A percentile compares a stretch with the other conserved stretches of the same genome.
Evolutionary conservation across 2,113 vertebrate species (phyloP).

Genomic region (Callospermophilus lateralis): DNA sequence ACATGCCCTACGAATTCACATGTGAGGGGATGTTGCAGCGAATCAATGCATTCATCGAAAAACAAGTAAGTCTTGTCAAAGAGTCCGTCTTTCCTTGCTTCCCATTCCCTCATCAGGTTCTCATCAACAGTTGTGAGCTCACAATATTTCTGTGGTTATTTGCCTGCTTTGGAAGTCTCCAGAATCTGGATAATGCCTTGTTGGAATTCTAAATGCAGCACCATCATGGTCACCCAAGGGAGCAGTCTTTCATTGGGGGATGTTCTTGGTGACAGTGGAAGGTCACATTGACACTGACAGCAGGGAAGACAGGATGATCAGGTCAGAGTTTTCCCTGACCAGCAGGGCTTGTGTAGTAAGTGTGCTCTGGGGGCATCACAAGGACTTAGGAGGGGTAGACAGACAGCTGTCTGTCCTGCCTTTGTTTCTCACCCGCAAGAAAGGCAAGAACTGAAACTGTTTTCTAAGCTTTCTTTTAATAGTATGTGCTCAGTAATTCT

Average conservation of each 20-base stretch:
- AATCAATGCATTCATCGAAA: slow-evolving; percentile 98
- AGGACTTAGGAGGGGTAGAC: not conserved
- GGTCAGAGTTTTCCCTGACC: not conserved
- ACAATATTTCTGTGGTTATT: not conserved
- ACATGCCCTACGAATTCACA: slow-evolving; percentile 98
- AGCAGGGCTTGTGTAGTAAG: not conserved
- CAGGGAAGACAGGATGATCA: not conserved
- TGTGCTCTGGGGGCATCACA: not conserved
- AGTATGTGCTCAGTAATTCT: not conserved
- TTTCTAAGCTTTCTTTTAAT: slow-evolving; percentile 17
- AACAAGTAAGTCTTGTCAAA: slow-evolving; percentile 90
- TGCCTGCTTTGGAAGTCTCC: not conserved
- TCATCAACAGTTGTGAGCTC: not conserved
- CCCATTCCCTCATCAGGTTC: not conserved
- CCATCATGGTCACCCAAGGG: not conserved
- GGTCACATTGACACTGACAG: not conserved
- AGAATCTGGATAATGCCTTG: not conserved
- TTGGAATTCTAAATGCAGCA: not conserved
- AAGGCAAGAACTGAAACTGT: not conserved
- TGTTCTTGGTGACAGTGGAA: not conserved
- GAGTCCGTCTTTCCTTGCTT: not conserved
- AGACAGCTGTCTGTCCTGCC: not conserved
- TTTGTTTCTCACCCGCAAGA: not conserved
- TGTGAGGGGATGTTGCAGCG: slow-evolving; percentile 99
- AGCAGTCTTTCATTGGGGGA: not conserved